These are phyloP conservation scores for Nemoura dubitans DNA, from an alignment of 2,888 invertebrate species.

Conservation along the genomic window DNA sequence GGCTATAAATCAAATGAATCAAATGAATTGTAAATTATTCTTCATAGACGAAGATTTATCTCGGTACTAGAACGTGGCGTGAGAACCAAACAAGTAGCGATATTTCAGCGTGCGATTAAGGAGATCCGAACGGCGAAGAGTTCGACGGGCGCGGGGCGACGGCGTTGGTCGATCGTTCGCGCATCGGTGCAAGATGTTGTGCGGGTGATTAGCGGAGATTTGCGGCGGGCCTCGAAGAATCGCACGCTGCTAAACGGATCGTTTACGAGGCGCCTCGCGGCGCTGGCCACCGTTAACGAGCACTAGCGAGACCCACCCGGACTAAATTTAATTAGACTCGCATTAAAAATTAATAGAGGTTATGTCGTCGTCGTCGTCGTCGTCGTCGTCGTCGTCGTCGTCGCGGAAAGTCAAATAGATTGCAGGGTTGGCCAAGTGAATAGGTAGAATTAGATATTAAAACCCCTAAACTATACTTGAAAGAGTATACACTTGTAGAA, in stretches of 20 bases:
- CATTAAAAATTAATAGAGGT: background rate
- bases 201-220: background rate
- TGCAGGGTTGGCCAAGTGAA: background rate
- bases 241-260: background rate
- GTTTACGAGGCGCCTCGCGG: background rate
- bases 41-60: background rate
- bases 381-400: too few relatives aligned
- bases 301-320: background rate
- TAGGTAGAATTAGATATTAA: too few relatives aligned
- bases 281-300: background rate
- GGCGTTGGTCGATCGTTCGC: background rate
- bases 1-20: slow-evolving; percentile 5
- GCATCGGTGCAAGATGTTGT: background rate
- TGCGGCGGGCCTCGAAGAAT: background rate
- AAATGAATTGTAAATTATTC: slow-evolving; percentile 12
- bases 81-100: background rate
- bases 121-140: too few relatives aligned
- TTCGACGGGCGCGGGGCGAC: background rate
- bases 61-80: background rate
- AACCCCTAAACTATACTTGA: too few relatives aligned
- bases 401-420: background rate
- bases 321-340: background rate
- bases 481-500: too few relatives aligned
- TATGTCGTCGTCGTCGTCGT: background rate
- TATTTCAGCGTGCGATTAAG: background rate